Percentiles rank a stretch among this genome's conserved stretches.
Conservation (phyloP, 2,888 invertebrate species). For the Spisula solida region DNA sequence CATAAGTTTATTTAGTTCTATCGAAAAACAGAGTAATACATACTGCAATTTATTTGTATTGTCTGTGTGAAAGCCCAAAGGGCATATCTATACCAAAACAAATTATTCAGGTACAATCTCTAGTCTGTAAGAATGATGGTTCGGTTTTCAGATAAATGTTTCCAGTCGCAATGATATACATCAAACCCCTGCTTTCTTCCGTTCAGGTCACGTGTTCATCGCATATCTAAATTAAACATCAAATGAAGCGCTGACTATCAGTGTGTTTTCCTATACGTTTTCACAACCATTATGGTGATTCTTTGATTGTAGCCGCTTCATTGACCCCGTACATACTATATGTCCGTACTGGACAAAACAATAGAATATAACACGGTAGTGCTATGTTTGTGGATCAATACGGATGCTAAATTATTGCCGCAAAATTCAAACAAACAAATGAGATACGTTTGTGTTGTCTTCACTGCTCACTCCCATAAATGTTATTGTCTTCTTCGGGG, state of each 20-base stretch:
- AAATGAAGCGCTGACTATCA: constrained; percentile 8
- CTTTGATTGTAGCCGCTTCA: neutral
- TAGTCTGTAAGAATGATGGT: neutral
- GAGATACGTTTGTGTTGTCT: neutral
- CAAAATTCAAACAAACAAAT: neutral
- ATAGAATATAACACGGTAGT: neutral
- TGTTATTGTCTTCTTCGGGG: neutral
- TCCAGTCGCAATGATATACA: neutral
- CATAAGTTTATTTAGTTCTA: neutral
- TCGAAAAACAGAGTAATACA: neutral
- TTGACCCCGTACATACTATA: neutral
- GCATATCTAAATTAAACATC: constrained; percentile 20
- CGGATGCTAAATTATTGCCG: neutral
- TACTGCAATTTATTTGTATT: neutral
- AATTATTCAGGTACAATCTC: constrained; percentile 6
- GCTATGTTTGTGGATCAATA: no score
- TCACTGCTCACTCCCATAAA: neutral
- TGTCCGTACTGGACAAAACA: constrained; percentile 14
- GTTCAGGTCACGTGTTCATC: neutral
- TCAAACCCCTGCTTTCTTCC: constrained; percentile 1
- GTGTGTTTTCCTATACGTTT: neutral
- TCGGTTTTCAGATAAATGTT: neutral
- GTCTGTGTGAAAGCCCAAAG: neutral
- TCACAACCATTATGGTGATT: neutral
- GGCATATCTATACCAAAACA: neutral